These are phyloP conservation scores for Bryconaethiops microstoma DNA, from an alignment of 2,797 vertebrate genomes.

Conservation along the genomic window DNA sequence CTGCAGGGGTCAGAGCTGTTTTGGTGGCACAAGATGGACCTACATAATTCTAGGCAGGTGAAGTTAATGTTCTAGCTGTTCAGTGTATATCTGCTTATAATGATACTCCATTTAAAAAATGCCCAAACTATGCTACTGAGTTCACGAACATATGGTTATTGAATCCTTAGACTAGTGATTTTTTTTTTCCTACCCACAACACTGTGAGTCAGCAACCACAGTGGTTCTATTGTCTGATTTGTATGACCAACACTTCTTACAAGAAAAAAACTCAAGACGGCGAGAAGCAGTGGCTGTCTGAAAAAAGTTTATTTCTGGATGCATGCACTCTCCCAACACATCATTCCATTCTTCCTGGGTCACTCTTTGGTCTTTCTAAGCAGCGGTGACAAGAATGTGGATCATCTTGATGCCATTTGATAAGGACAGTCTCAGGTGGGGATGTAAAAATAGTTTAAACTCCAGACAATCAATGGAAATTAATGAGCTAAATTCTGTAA, in stretches of 20 bases:
- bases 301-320: slow-evolving; percentile 33
- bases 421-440: slow-evolving; percentile 40
- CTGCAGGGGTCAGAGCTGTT: too few species aligned
- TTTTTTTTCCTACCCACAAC: neutral
- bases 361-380: slow-evolving; percentile 40
- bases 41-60: too few species aligned
- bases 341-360: slow-evolving; percentile 4
- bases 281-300: neutral
- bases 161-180: neutral
- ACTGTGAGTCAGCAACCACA: slow-evolving; percentile 9
- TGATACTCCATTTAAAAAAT: too few species aligned
- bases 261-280: neutral
- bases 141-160: neutral
- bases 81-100: too few species aligned
- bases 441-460: slow-evolving; percentile 73
- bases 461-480: slow-evolving; percentile 68
- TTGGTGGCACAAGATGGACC: too few species aligned
- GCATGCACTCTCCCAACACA: neutral
- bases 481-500: slow-evolving; percentile 68
- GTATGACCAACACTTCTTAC: neutral
- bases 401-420: slow-evolving; percentile 29
- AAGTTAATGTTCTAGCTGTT: too few species aligned
- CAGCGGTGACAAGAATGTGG: slow-evolving; percentile 33
- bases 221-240: neutral
- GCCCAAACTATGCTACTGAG: neutral